Conservation (phyloP, 2,113 vertebrate species). For the Pteruthius melanotis region DNA sequence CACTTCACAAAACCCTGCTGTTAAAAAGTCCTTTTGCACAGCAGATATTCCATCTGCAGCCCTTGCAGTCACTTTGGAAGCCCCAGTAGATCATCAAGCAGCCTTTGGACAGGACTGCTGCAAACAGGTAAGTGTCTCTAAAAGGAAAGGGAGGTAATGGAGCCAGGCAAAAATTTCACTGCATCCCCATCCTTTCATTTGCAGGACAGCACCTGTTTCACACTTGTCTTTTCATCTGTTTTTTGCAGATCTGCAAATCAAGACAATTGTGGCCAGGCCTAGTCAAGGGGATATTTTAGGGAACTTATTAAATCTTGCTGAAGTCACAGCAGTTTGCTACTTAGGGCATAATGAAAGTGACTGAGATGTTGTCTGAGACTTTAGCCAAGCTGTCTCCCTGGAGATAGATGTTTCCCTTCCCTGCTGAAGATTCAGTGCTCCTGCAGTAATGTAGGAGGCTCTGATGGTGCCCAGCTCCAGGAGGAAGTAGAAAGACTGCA, state of each 20-base stretch:
- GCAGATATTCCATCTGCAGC: not conserved
- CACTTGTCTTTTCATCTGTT: not conserved
- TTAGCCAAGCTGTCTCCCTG: not conserved
- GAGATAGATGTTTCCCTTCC: not conserved
- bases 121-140: not conserved
- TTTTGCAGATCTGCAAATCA: not conserved
- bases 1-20: not conserved
- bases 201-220: not conserved
- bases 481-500: not conserved
- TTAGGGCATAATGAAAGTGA: not conserved
- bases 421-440: not conserved
- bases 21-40: not conserved
- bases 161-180: not conserved
- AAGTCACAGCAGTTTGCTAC: slow-evolving; percentile 11
- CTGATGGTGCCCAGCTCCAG: not conserved
- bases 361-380: not conserved
- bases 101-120: not conserved
- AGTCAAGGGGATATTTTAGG: slow-evolving; percentile 6
- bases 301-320: not conserved
- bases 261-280: not conserved
- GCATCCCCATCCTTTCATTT: not conserved
- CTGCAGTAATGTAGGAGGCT: not conserved
- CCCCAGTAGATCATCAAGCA: not conserved
- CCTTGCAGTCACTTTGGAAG: not conserved
- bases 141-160: not conserved